A percentile compares a stretch with the other conserved stretches of the same genome.
Conservation (phyloP, 1,140 invertebrate species). For the Charaxes varanes region DNA sequence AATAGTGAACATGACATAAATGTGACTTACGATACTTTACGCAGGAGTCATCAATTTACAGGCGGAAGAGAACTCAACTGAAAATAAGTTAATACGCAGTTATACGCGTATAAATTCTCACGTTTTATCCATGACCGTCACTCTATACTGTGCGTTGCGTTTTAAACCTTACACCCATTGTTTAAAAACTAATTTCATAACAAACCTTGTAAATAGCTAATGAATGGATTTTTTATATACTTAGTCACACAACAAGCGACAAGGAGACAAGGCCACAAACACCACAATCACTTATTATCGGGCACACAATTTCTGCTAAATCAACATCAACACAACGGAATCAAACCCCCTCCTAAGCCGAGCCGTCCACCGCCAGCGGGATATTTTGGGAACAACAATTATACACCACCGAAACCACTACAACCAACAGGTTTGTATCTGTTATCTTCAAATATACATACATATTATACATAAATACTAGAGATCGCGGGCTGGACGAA, state of each 20-base stretch:
- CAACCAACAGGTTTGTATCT: slow-evolving; percentile 51
- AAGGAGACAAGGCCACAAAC: slow-evolving; percentile 23
- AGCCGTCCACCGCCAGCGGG: slow-evolving; percentile 45
- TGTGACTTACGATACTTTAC: too few relatives aligned
- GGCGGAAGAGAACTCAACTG: too few relatives aligned
- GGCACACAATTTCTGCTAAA: slow-evolving; percentile 8
- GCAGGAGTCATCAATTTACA: too few relatives aligned
- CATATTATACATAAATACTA: too few relatives aligned
- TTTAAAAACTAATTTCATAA: neutral
- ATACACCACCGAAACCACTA: slow-evolving; percentile 34
- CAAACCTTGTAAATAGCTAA: slow-evolving; percentile 2
- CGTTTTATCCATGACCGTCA: too few relatives aligned
- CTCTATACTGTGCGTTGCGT: too few relatives aligned
- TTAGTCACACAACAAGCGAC: slow-evolving; percentile 27
- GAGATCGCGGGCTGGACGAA: too few relatives aligned
- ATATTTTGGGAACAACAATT: slow-evolving; percentile 38
- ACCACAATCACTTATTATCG: slow-evolving; percentile 28
- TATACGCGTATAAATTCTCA: too few relatives aligned
- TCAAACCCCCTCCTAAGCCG: slow-evolving; percentile 10
- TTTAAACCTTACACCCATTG: too few relatives aligned
- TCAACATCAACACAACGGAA: neutral
- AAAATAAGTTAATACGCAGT: too few relatives aligned
- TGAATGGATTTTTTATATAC: slow-evolving; percentile 10
- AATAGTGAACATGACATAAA: too few relatives aligned
- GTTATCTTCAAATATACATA: too few relatives aligned